Percentiles rank a stretch among this genome's conserved stretches.
Evolutionary conservation across 2,888 invertebrate genomes (phyloP).

Genomic region (Rhagonycha fulva): DNA sequence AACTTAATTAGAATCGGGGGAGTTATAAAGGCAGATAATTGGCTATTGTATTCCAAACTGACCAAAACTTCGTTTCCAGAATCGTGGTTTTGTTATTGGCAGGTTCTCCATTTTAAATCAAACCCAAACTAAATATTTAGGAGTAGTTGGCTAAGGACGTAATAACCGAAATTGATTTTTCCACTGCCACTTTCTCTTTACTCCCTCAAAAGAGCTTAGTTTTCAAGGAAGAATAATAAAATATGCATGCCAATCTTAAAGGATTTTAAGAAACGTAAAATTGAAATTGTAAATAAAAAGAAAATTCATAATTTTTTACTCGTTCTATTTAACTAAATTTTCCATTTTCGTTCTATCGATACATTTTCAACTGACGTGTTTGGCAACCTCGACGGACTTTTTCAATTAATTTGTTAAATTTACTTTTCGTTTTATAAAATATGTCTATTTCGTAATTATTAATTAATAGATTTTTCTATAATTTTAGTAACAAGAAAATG

Average conservation of each 20-base stretch:
- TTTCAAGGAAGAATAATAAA: too few species aligned
- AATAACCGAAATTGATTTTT: not conserved
- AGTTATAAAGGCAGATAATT: conserved; percentile 29
- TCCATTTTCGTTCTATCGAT: not conserved
- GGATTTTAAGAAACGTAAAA: too few species aligned
- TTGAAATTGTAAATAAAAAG: too few species aligned
- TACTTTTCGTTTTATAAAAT: not conserved
- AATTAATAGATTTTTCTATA: conserved; percentile 14
- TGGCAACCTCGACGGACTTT: not conserved
- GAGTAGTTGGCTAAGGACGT: not conserved
- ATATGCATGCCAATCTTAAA: too few species aligned
- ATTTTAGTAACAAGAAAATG: conserved; percentile 32
- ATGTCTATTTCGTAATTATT: not conserved
- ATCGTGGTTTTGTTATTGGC: conserved; percentile 27
- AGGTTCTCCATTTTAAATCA: conserved; percentile 2
- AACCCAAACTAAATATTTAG: not conserved
- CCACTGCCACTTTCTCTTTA: too few species aligned
- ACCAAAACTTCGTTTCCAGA: conserved; percentile 24
- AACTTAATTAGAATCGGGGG: conserved; percentile 26
- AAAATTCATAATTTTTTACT: not conserved
- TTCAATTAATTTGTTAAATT: not conserved
- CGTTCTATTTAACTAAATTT: not conserved
- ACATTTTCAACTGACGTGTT: not conserved
- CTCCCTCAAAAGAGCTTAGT: too few species aligned
- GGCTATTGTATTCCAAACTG: conserved; percentile 31